Evolutionary conservation across 2,888 invertebrate species (phyloP).

Genomic region (Eristalinus aeneus): DNA sequence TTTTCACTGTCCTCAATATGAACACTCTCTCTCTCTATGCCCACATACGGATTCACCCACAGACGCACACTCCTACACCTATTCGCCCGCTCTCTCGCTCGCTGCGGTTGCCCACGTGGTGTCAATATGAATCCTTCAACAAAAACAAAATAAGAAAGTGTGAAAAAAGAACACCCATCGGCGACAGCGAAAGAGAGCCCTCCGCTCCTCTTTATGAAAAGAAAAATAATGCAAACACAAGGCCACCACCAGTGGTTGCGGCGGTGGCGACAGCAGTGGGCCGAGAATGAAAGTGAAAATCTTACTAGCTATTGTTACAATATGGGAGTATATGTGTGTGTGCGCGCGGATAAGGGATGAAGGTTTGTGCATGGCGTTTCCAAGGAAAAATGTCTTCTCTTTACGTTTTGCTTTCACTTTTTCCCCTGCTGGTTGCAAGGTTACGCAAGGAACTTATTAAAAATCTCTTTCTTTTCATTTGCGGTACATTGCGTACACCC

Average conservation of each 20-base stretch:
- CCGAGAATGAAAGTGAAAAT: conserved; percentile 60
- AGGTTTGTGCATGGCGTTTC: conserved; percentile 53
- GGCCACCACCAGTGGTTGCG: conserved; percentile 1
- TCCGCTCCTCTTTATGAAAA: conserved; percentile 21
- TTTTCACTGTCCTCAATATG: not conserved
- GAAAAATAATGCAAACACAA: conserved; percentile 52
- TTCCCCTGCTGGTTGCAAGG: conserved; percentile 57
- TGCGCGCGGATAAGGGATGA: not conserved
- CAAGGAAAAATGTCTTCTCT: conserved; percentile 32
- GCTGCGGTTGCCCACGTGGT: conserved; percentile 64
- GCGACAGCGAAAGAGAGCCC: conserved; percentile 37
- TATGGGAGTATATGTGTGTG: conserved; percentile 15
- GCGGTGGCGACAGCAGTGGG: too few species aligned
- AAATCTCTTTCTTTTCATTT: conserved; percentile 26
- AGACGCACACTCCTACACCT: not conserved
- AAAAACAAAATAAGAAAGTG: conserved; percentile 62
- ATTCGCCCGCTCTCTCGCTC: not conserved
- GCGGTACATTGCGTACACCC: not conserved
- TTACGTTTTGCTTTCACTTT: conserved; percentile 44
- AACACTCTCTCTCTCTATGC: not conserved
- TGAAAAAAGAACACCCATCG: conserved; percentile 31
- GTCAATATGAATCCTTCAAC: conserved; percentile 67
- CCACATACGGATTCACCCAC: too few species aligned
- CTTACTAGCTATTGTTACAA: conserved; percentile 50
- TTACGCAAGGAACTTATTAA: conserved; percentile 60